These are phyloP conservation scores for Numida meleagris DNA, from an alignment of 2,113 vertebrate genomes.

Conservation along the genomic window DNA sequence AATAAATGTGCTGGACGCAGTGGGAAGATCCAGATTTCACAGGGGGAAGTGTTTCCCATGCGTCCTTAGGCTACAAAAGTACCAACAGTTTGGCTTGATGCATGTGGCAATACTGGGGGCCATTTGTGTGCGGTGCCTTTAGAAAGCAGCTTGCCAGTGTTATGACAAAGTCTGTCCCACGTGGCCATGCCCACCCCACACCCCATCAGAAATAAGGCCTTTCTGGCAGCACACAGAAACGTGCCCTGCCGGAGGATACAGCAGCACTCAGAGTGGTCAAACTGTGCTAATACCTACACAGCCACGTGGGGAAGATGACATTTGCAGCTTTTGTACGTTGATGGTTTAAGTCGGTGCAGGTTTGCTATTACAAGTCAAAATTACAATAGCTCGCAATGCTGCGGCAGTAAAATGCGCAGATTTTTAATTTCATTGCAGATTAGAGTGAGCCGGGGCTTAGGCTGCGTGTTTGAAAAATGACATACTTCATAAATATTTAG, in stretches of 20 bases:
- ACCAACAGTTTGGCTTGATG: background rate
- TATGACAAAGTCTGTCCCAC: background rate
- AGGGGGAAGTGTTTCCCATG: background rate
- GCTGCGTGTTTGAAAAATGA: background rate
- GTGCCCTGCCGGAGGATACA: background rate
- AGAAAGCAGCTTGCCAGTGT: background rate
- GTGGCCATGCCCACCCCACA: background rate
- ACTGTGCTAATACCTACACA: background rate
- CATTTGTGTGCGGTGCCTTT: background rate
- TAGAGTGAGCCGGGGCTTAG: background rate
- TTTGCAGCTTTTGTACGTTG: background rate
- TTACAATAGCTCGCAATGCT: background rate
- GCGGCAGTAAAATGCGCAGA: background rate
- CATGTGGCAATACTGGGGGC: too few species aligned
- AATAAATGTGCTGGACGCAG: background rate
- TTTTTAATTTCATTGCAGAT: constrained; percentile 19
- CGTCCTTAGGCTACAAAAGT: background rate
- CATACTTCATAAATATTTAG: constrained; percentile 17
- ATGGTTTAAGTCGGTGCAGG: background rate
- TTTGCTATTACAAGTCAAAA: background rate
- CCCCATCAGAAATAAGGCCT: background rate
- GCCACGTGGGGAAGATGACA: background rate
- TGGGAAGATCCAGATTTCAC: background rate
- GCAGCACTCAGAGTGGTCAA: background rate
- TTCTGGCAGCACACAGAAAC: too few species aligned